Conservation (phyloP, 2,797 vertebrate genomes). For the Squalus acanthias region DNA sequence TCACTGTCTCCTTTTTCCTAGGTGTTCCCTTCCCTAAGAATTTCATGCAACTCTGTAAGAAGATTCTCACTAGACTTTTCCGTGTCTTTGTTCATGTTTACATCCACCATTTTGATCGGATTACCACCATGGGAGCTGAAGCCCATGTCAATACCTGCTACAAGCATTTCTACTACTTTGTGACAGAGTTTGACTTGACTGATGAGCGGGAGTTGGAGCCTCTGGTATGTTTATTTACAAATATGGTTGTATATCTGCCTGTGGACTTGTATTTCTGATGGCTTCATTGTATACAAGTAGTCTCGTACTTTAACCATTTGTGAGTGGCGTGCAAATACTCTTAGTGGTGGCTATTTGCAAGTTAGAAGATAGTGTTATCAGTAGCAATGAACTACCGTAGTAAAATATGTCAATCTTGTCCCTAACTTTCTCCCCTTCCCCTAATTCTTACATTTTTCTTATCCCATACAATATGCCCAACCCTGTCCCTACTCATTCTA, state of each 20-base stretch:
- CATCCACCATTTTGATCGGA: constrained; percentile 96
- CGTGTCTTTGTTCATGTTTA: constrained; percentile 96
- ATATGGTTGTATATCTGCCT: background rate
- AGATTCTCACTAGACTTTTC: constrained; percentile 95
- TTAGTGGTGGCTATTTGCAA: background rate
- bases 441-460: background rate
- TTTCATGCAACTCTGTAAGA: constrained; percentile 97
- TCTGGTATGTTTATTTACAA: constrained; percentile 69
- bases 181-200: constrained; percentile 88
- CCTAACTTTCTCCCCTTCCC: background rate
- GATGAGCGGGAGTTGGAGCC: constrained; percentile 89
- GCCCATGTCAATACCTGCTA: constrained; percentile 98
- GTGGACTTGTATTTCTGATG: background rate
- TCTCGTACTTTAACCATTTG: background rate
- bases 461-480: background rate
- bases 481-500: background rate
- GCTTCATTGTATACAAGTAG: background rate
- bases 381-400: background rate
- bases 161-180: constrained; percentile 98
- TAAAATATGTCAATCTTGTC: too few species aligned
- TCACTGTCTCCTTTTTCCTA: constrained; percentile 44
- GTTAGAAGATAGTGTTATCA: background rate
- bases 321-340: background rate
- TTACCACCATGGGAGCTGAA: constrained; percentile 92
- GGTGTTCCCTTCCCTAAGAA: constrained; percentile 95